Evolutionary conservation across 1,140 invertebrate species (phyloP).

Genomic region (Nomia melanderi): DNA sequence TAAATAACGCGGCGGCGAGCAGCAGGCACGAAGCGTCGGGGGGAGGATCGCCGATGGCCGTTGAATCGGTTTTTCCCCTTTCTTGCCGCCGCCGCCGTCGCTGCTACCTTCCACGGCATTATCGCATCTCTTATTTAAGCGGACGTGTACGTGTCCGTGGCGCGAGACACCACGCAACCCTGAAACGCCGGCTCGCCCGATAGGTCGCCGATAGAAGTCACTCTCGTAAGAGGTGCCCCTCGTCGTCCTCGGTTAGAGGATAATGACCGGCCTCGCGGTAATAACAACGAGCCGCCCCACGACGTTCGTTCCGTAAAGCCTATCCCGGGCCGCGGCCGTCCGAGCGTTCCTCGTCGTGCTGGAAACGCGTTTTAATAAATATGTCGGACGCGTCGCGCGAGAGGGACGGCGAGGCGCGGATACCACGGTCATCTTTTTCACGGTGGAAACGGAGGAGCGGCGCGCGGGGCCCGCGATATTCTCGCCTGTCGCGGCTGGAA

Average conservation of each 20-base stretch:
- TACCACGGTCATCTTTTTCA: too few species aligned
- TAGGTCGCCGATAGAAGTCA: constrained; percentile 52
- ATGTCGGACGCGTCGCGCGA: background rate
- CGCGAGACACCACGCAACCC: constrained; percentile 11
- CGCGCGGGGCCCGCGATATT: too few species aligned
- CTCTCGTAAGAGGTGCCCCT: constrained; percentile 11
- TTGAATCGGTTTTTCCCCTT: constrained; percentile 9
- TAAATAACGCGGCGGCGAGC: constrained; percentile 60
- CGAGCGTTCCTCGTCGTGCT: background rate
- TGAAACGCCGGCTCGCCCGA: constrained; percentile 32
- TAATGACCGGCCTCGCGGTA: constrained; percentile 22
- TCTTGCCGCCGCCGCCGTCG: background rate
- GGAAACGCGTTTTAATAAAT: constrained; percentile 19
- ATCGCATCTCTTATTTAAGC: constrained; percentile 65
- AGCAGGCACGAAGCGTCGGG: too few species aligned
- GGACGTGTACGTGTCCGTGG: background rate
- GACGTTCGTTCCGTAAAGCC: constrained; percentile 6
- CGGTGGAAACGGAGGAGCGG: too few species aligned
- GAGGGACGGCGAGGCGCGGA: too few species aligned
- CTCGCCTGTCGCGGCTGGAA: background rate
- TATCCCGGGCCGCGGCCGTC: background rate
- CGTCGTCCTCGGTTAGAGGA: constrained; percentile 13
- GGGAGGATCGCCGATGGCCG: constrained; percentile 29
- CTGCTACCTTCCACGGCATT: constrained; percentile 50
- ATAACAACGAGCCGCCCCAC: background rate